Base-by-base conservation (phyloP, 2,888 invertebrate genomes). In the Idaea aversata region DNA sequence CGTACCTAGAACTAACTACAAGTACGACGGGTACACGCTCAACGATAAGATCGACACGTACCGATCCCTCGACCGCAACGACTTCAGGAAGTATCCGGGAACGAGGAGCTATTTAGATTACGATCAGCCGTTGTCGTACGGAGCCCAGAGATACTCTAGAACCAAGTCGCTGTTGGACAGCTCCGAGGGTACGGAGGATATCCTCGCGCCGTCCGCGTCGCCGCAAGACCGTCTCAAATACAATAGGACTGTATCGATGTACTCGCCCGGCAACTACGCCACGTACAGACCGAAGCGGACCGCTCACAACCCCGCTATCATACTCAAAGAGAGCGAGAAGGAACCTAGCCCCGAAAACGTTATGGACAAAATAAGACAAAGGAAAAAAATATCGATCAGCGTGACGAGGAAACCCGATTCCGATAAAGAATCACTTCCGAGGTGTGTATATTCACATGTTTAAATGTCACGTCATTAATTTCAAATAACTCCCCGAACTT, bases 291-390 rank as follows among this genome's bases (percentile, higher is more conserved):
- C 93, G 57, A 91, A 91, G 74, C 85, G 88, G 77, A 92, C 90
- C 61, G 47, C 47, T 47, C 86, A 89, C 73, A 93, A 93, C 76
- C 88, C 93, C 34, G 93, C 93, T 25, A 93, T 93, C 61, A 90
- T 93, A 77, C 78, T 93, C 59, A 93, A 93, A 77, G 93, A 93
- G 73, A 90, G 91, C 74, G 91, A 91, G 80, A 93, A 91, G 73
- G 93, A 93, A 78, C 88, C 88, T 63, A 93, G 91, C 71, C 91
- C 93, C 15, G 93, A 93, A 81, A 93, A 93, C 71, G 91, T 93
- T 75, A 77, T 93, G 71, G 93, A 93, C 64, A 93, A 90, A 87
- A 93, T 93, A 78, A 88, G 88, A 79, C 89, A 93, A 73, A 87
- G 92, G 77, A 93, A 93, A 79, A 90, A 88, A 72, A 88, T 90